Evolutionary conservation across 2,888 invertebrate genomes (phyloP), one percentile per base, ranked within the genome.

Genomic region (Oxytorus armatus): DNA sequence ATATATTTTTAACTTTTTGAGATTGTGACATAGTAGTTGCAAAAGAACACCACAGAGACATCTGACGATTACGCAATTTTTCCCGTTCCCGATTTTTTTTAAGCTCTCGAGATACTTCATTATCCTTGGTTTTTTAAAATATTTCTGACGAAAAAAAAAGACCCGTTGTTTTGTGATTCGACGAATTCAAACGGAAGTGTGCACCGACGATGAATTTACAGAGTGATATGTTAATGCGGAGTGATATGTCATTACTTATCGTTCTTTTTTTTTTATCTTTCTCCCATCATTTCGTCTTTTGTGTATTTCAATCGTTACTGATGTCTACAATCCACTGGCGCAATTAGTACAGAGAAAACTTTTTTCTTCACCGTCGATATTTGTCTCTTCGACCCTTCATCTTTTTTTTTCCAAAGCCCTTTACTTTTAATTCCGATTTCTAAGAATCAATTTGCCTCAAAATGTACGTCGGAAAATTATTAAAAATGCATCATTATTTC

Each of bases 211-310:
- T 55, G 47, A 73, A 63, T 69, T 47, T 55, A 68, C 59, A 61
- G 55, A 29, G 65, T 73, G 73, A 78, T 78, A 78, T 78, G 78
- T 68, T 11, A 63, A 74, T 55, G 36, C 36, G 11, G 73, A 11
- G 42, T 47, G 73, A 78, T 73, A 61, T 55, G 78, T 68, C 39
- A 36, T 18, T 47, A 36, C 21, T 33, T 23, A 33, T 42, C 8
- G 11, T n/a, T n/a, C 29, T 44, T 68, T 73, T 44, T 33, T 51
- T 33, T 36, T 29, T 10, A 8, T 39, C 29, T 1, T 42, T 49
- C 25, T 39, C 39, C 21, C 51, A 29, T 51, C 33, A n/a, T 5
- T 39, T 68, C 23, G 21, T 68, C 66, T 23, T 33, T 51, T 39
- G 36, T 33, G 8, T 49, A 11, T 39, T 2, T 39, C 21, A n/a